Percentiles rank a stretch among this genome's conserved stretches.
Evolutionary conservation across 2,113 vertebrate genomes (phyloP).

Genomic region (Cebidichthys violaceus): DNA sequence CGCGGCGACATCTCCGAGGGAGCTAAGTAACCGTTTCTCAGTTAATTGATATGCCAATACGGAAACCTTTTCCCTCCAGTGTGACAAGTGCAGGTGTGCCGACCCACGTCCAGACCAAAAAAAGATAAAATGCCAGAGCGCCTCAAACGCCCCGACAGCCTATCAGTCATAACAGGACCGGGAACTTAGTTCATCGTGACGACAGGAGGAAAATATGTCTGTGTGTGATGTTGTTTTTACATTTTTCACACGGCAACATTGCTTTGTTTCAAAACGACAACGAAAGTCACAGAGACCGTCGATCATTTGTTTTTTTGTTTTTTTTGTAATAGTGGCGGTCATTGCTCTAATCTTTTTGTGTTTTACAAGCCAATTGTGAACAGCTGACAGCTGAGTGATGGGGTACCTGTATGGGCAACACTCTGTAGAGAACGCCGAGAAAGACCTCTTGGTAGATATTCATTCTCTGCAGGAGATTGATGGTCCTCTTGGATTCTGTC

Average conservation of each 20-base stretch:
- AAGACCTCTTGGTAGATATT: constrained; percentile 99
- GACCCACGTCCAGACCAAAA: constrained; percentile 28
- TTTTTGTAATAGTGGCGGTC: not conserved
- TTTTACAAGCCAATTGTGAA: constrained; percentile 7
- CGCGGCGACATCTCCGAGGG: constrained; percentile 11
- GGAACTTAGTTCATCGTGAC: not conserved
- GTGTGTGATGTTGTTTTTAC: not conserved
- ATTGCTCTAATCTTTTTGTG: constrained; percentile 25
- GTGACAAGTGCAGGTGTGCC: constrained; percentile 42
- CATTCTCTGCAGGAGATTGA: constrained; percentile 98
- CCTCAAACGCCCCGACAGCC: constrained; percentile 15
- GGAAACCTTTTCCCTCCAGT: constrained; percentile 57
- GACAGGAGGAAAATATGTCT: not conserved
- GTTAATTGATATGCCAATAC: constrained; percentile 60
- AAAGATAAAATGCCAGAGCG: constrained; percentile 48
- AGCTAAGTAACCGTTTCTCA: constrained; percentile 36
- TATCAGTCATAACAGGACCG: not conserved
- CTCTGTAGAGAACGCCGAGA: constrained; percentile 92
- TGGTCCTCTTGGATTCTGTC: constrained; percentile 97
- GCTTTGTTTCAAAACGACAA: constrained; percentile 7
- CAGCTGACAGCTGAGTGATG: constrained; percentile 26
- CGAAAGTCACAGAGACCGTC: not conserved
- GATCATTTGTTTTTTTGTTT: constrained; percentile 1
- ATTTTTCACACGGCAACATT: not conserved
- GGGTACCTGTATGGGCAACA: constrained; percentile 91